Percentiles rank a stretch among this genome's conserved stretches.
phyloP scores from a whole-genome alignment of 2,888 invertebrate genomes.

The Dermolepida albohirtum region DNA sequence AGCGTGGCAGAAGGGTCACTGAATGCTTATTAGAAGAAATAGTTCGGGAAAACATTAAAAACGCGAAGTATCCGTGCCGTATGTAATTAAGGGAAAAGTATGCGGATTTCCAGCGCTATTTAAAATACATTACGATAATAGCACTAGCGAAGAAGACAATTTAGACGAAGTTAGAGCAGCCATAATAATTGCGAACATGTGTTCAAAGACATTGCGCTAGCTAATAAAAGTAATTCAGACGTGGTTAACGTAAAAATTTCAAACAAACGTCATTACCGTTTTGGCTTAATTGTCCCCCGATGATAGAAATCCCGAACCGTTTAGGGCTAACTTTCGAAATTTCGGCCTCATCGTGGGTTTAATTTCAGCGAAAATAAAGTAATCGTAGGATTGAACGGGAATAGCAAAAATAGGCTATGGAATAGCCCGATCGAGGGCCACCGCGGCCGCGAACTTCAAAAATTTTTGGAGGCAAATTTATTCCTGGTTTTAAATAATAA shows the following conservation, averaged over 20 bases:
- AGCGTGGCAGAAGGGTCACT: conserved; percentile 1
- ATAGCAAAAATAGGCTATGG: neutral
- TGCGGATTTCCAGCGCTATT: too few relatives aligned
- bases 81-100: too few relatives aligned
- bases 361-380: neutral
- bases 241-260: neutral
- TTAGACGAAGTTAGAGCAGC: conserved; percentile 5
- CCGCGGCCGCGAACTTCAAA: too few relatives aligned
- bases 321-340: neutral
- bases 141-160: too few relatives aligned
- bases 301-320: neutral
- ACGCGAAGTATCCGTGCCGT: too few relatives aligned
- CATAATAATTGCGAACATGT: neutral
- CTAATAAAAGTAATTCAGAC: neutral
- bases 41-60: neutral
- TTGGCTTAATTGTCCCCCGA: conserved; percentile 4
- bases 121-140: too few relatives aligned
- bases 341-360: neutral
- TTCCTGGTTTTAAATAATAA: neutral
- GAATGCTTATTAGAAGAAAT: neutral
- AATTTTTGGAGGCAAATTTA: too few relatives aligned
- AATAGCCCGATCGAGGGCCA: neutral
- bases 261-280: neutral
- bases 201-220: neutral
- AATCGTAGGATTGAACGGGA: neutral